Base-by-base conservation (phyloP, 1,140 invertebrate genomes). In the Teleopsis dalmanni region DNA sequence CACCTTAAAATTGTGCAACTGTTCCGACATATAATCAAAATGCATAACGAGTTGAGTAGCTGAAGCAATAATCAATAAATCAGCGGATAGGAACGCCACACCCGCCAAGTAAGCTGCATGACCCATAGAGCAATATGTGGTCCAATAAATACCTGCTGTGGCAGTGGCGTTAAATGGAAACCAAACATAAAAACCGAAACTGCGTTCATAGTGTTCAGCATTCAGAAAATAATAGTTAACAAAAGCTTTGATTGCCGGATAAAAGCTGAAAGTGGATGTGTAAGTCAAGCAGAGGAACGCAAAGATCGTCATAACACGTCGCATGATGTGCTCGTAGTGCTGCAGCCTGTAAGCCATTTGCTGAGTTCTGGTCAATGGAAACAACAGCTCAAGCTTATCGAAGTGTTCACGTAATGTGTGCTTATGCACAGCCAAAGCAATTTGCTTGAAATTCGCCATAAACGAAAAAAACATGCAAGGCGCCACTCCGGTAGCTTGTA, bases 31-130 rank as follows among this genome's bases (percentile, higher is more conserved):
- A n/a, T 60, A 62, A 25, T 57, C 51, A 11, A 67, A 67, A 47
- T 67, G 64, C 64, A 67, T 67, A 36, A 59, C 65, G 7, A 67
- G 51, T 45, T 67, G 64, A 0, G 64, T 67, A 14, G 65, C 61
- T 23, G 64, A 57, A 11, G 64, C 57, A n/a, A 67, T 53, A 3
- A 67, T 45, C 11, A 67, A 22, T 0, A 67, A 33, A 48, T 67
- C 64, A 1, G 64, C 64, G 7, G 65, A 64, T 25, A 67, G 59
- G 13, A 67, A 66, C 3, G 64, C 64, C 9, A 67, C 61, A 8
- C 61, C 64, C 2, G 64, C 64, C 41, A 67, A 47, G 36, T 64
- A 67, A 3, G 64, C 59, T 0, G 57, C 64, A 37, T 67, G 63
- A 6, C 55, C 57, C 59, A 59, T 56, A 4, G 55, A 55, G 57